Conservation (phyloP, 2,113 vertebrate species). For the Scartelaos histophorus region DNA sequence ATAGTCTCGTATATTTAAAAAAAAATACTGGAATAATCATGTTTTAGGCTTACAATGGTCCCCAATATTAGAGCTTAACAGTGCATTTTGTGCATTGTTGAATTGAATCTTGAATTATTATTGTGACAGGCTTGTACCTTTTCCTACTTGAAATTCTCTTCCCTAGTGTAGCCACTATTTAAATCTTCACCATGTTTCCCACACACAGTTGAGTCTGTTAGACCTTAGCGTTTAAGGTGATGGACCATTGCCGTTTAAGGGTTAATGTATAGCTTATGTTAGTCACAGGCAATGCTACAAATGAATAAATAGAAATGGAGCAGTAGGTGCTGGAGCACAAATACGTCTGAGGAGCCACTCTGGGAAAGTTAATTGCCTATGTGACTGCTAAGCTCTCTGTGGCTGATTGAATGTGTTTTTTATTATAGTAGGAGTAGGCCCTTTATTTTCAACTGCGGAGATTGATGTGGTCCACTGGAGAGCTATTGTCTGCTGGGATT, state of each 20-base stretch:
- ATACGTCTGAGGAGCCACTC: not conserved
- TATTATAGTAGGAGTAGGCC: not conserved
- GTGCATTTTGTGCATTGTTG: too few relatives aligned
- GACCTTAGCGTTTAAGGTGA: constrained; percentile 4
- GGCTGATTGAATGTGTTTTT: constrained; percentile 1
- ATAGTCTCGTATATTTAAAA: too few relatives aligned
- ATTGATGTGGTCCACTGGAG: constrained; percentile 1
- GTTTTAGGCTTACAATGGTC: too few relatives aligned
- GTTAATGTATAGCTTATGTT: not conserved
- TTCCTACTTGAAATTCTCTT: not conserved
- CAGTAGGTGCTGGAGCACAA: not conserved
- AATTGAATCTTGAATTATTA: not conserved
- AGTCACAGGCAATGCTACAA: not conserved
- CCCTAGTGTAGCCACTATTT: not conserved
- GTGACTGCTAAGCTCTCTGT: constrained; percentile 1
- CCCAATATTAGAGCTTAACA: too few relatives aligned
- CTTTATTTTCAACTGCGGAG: not conserved
- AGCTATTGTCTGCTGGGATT: constrained; percentile 8
- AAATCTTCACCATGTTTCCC: not conserved
- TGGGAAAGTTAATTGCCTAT: constrained; percentile 17
- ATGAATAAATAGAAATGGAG: constrained; percentile 3
- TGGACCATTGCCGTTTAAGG: not conserved
- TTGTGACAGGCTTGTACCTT: not conserved
- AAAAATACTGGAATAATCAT: too few relatives aligned
- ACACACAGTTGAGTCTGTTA: not conserved